phyloP scores from a whole-genome alignment of 2,113 vertebrate species.

The Canis aureus region DNA sequence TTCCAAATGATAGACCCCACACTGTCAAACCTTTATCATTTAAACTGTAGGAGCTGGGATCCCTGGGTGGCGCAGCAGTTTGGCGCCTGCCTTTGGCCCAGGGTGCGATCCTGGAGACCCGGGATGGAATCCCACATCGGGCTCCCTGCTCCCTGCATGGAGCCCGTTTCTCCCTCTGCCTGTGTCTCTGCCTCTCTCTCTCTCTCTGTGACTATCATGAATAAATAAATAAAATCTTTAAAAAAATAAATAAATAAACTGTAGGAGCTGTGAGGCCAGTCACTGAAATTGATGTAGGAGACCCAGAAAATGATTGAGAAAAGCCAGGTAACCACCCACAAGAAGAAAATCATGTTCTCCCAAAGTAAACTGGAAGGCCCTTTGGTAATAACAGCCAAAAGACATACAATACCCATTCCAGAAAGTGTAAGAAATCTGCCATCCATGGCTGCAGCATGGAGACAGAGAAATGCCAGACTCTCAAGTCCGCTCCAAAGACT shows the following conservation, averaged over 20 bases:
- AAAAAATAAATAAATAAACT: neutral
- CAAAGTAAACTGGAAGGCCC: neutral
- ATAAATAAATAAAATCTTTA: too few relatives aligned
- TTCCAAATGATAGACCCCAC: neutral
- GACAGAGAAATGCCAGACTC: neutral
- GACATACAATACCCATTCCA: neutral
- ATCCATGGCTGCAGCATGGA: neutral
- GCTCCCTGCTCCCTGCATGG: too few relatives aligned
- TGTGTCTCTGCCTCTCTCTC: too few relatives aligned
- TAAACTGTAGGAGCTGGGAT: neutral
- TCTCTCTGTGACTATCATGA: too few relatives aligned
- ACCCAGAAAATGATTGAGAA: neutral
- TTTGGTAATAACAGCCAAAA: neutral
- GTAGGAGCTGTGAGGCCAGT: neutral
- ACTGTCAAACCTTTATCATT: neutral
- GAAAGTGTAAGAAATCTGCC: neutral
- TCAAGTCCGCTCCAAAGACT: neutral
- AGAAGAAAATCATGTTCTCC: neutral
- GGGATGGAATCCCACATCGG: too few relatives aligned
- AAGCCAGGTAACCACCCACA: neutral
- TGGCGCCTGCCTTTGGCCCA: too few relatives aligned
- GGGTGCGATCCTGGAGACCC: too few relatives aligned
- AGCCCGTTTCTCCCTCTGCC: too few relatives aligned
- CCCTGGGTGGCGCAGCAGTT: too few relatives aligned
- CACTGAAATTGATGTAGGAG: neutral